phyloP scores from a whole-genome alignment of 2,113 vertebrate genomes.

The Aegotheles bennettii region DNA sequence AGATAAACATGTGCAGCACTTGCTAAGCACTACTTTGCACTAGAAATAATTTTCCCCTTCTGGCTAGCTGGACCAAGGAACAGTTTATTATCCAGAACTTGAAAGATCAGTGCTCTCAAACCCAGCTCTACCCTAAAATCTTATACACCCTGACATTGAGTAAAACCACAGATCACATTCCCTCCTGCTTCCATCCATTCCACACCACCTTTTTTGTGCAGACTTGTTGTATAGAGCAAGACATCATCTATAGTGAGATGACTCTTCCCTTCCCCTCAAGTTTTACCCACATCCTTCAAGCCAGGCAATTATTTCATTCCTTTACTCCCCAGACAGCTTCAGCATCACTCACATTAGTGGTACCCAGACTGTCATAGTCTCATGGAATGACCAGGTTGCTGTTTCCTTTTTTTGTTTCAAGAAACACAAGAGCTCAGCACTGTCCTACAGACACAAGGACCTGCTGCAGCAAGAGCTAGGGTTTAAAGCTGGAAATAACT shows the following conservation, averaged over 20 bases:
- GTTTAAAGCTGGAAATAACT: not conserved
- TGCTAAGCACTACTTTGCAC: not conserved
- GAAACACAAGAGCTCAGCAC: not conserved
- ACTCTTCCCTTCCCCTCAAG: not conserved
- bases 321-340: not conserved
- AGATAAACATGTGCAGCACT: not conserved
- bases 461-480: not conserved
- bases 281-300: not conserved
- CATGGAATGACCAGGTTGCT: not conserved
- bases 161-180: not conserved
- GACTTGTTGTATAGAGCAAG: not conserved
- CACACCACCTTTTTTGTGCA: not conserved
- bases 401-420: not conserved
- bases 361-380: not conserved
- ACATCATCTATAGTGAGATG: not conserved
- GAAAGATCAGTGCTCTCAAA: not conserved
- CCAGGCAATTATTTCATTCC: not conserved
- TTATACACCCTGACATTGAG: not conserved
- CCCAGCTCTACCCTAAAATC: not conserved
- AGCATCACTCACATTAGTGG: rapidly evolving
- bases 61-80: not conserved
- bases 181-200: not conserved
- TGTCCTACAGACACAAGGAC: not conserved
- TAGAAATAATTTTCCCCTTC: not conserved
- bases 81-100: not conserved